Evolutionary conservation across 1,140 invertebrate genomes (phyloP).

Genomic region (Sminthurinus signatus): DNA sequence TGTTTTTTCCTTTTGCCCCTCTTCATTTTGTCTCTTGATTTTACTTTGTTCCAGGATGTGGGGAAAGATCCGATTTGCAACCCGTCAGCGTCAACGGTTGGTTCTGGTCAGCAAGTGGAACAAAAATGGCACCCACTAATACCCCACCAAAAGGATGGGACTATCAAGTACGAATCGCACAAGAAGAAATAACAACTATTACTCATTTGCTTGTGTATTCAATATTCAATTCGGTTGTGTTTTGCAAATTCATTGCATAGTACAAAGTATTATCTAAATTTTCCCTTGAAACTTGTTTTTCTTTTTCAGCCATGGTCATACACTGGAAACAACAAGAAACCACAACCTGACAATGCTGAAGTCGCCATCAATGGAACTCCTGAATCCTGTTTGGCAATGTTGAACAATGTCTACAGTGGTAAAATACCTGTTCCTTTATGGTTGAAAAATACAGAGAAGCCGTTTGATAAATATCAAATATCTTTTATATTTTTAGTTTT

Average conservation of each 20-base stretch:
- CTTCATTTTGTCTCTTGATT: no score
- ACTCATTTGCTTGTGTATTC: constrained; percentile 30
- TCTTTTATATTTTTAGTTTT: no score
- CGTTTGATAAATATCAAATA: no score
- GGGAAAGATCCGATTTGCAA: constrained; percentile 73
- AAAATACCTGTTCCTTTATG: no score
- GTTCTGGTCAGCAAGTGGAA: constrained; percentile 88
- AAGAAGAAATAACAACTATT: no score
- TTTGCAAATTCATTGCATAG: no score
- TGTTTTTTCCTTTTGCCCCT: no score
- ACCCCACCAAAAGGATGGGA: constrained; percentile 41
- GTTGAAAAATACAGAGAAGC: no score
- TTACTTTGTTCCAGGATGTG: no score
- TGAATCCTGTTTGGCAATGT: constrained; percentile 74
- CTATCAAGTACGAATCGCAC: constrained; percentile 47
- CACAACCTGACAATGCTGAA: constrained; percentile 84
- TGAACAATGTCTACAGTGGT: constrained; percentile 80
- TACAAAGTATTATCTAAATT: no score
- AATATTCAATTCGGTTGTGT: no score
- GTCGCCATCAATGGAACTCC: constrained; percentile 81
- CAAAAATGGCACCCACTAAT: constrained; percentile 79
- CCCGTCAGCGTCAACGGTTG: constrained; percentile 77
- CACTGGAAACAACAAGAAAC: constrained; percentile 78
- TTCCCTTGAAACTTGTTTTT: no score
- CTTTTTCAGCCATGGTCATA: constrained; percentile 61